phyloP scores from a whole-genome alignment of 2,888 invertebrate species.

The Trachelus tabidus region DNA sequence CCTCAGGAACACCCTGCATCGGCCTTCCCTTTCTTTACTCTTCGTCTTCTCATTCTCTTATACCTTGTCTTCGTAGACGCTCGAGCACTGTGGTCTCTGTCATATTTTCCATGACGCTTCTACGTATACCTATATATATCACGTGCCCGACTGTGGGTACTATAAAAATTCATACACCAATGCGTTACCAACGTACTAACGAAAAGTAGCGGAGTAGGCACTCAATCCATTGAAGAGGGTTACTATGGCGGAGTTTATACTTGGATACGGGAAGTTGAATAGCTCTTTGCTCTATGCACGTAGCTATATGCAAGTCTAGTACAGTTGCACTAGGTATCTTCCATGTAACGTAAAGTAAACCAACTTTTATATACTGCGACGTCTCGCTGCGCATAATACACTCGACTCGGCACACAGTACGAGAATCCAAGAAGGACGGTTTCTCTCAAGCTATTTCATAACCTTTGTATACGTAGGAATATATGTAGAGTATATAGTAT shows the following conservation, averaged over 20 bases:
- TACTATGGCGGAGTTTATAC: conserved; percentile 11
- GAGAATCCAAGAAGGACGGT: conserved; percentile 31
- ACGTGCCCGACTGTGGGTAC: not conserved
- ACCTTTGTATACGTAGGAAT: not conserved
- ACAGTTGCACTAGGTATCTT: conserved; percentile 31
- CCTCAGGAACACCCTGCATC: not conserved
- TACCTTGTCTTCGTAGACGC: not conserved
- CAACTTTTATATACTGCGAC: conserved; percentile 56
- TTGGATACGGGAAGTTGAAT: conserved; percentile 44
- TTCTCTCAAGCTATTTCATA: not conserved
- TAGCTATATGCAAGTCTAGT: conserved; percentile 9
- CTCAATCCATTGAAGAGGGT: conserved; percentile 33
- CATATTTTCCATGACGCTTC: not conserved
- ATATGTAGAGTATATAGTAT: conserved; percentile 7
- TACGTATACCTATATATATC: not conserved
- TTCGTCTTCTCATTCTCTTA: not conserved
- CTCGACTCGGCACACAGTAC: conserved; percentile 46
- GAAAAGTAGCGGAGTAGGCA: not conserved
- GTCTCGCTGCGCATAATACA: conserved; percentile 50
- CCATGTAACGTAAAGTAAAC: conserved; percentile 54
- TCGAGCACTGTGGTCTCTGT: not conserved
- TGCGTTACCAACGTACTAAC: not conserved
- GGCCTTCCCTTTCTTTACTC: not conserved
- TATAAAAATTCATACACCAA: not conserved
- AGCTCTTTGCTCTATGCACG: conserved; percentile 26